Conservation (phyloP, 2,797 vertebrate genomes). For the Mormyrus proboscirostris region DNA sequence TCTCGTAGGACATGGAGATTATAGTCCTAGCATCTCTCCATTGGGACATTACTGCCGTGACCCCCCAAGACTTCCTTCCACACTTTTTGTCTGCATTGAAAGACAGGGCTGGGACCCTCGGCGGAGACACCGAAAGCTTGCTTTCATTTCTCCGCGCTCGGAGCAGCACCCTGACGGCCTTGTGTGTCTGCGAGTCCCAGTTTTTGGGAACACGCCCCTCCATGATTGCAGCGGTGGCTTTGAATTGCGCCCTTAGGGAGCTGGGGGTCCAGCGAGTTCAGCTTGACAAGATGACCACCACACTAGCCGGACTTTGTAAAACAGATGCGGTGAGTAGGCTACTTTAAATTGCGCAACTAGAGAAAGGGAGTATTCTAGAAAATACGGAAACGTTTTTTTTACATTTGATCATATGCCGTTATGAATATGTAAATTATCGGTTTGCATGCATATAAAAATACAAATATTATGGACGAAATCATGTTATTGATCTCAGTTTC, state of each 20-base stretch:
- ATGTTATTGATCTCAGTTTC: not conserved
- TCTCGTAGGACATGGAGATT: conserved; percentile 64
- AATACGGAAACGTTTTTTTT: not conserved
- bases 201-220: conserved; percentile 62
- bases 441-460: not conserved
- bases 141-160: conserved; percentile 56
- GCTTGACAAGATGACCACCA: conserved; percentile 39
- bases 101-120: conserved; percentile 27
- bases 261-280: conserved; percentile 42
- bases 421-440: not conserved
- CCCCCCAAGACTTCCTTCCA: conserved; percentile 69
- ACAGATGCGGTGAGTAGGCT: conserved; percentile 55
- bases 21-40: conserved; percentile 61
- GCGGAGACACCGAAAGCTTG: conserved; percentile 33
- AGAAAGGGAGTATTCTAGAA: not conserved
- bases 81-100: conserved; percentile 55
- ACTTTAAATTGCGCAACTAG: not conserved
- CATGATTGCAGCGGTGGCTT: conserved; percentile 58
- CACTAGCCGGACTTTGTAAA: conserved; percentile 57
- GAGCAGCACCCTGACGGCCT: conserved; percentile 60
- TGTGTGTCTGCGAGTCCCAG: conserved; percentile 62
- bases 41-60: conserved; percentile 67
- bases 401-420: not conserved
- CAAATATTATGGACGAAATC: not conserved
- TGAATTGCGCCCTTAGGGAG: conserved; percentile 60